Base-by-base conservation (phyloP, 2,888 invertebrate species). In the Clanis bilineata region DNA sequence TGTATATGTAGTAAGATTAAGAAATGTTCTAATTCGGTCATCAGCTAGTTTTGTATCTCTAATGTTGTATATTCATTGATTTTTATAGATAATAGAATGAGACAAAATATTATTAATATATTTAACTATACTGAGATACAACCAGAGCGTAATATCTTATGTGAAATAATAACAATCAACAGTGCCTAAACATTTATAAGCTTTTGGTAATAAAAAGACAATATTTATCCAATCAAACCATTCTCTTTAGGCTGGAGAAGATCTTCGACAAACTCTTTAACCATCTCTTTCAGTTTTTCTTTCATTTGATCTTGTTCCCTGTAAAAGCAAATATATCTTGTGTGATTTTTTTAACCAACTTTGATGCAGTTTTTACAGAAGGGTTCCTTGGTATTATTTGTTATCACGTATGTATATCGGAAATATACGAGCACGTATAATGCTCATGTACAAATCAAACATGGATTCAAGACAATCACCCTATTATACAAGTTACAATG, bases 161-260 rank as follows among this genome's bases (percentile, higher is more conserved):
- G 9, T 10, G 5, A 36, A 10, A 36, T n/a, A 1, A 12, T 36
- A 36, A 36, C 9, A 36, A 2, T 36, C 9, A 36, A n/a, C n/a
- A n/a, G n/a, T n/a, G n/a, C n/a, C n/a, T n/a, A n/a, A n/a, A n/a
- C n/a, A n/a, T n/a, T n/a, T n/a, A 28, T 10, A 51, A 4, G 1
- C 28, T 28, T 15, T 3, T 56, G 32, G 3, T 22, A 43, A 1
- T 41, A 41, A 7, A 15, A 39, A 38, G 4, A 56, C 9, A 54
- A 36, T n/a, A n/a, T 38, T 67, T 70, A 82, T 1, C 74, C 78
- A 21, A 83, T 68, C 1, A 90, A 72, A 1, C 87, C 89, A 81
- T 97, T 95, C 69, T 93, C 83, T 67, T 94, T 90, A 0, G 98
- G 98, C 79, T 97, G 95, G 57, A 98, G 92, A 70, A 98, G 95